Evolutionary conservation across 2,797 vertebrate species (phyloP).

Genomic region (Pampus argenteus): DNA sequence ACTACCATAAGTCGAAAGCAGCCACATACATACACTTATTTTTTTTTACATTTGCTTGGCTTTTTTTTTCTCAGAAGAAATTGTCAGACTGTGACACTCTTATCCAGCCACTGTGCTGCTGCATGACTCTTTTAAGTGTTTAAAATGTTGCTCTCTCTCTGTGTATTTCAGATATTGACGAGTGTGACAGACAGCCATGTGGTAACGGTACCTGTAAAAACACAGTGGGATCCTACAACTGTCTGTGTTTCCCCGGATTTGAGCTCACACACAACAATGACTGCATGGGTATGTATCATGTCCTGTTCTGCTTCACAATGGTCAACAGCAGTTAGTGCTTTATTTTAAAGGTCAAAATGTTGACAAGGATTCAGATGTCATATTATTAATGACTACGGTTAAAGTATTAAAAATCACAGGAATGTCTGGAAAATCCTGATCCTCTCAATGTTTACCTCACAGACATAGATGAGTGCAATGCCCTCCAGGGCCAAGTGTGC

Average conservation of each 20-base stretch:
- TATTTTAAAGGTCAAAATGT: constrained; percentile 30
- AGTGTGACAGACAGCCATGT: constrained; percentile 92
- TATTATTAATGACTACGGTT: constrained; percentile 5
- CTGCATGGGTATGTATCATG: constrained; percentile 90
- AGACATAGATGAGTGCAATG: constrained; percentile 93
- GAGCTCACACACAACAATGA: constrained; percentile 92
- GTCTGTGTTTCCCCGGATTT: constrained; percentile 94
- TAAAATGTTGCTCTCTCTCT: constrained; percentile 2
- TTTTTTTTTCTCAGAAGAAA: not conserved
- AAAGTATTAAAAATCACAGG: not conserved
- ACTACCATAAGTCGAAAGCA: not conserved
- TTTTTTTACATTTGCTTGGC: not conserved
- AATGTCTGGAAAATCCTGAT: constrained; percentile 10
- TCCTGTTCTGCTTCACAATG: constrained; percentile 4
- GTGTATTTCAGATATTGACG: constrained; percentile 88
- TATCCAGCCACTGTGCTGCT: no score
- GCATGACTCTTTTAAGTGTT: not conserved
- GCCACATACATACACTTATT: not conserved
- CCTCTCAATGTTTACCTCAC: constrained; percentile 36
- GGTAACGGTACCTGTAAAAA: constrained; percentile 96
- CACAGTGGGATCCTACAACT: constrained; percentile 95
- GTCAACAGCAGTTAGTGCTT: constrained; percentile 15
- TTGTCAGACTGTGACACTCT: no score
- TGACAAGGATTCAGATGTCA: constrained; percentile 12
- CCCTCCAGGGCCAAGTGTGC: constrained; percentile 92